Conservation (phyloP, 2,113 vertebrate genomes). For the Chaetops frenatus region DNA sequence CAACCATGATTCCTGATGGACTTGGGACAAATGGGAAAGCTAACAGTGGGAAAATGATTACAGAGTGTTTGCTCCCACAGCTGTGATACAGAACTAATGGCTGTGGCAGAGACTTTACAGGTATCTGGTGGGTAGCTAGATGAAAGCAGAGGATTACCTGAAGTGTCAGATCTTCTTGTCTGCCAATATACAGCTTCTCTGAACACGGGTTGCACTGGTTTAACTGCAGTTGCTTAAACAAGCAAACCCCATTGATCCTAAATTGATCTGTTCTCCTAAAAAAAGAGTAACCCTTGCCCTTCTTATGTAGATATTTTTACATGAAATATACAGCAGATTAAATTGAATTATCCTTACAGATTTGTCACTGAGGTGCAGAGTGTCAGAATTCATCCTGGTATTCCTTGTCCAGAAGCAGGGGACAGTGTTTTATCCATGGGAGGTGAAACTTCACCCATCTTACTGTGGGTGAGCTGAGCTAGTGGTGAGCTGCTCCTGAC, state of each 20-base stretch:
- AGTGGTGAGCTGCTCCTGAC: rapidly evolving
- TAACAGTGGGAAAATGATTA: background rate
- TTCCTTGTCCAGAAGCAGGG: background rate
- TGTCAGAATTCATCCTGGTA: background rate
- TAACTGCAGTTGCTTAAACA: conserved; percentile 2
- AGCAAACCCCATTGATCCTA: background rate
- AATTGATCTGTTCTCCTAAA: conserved; percentile 8
- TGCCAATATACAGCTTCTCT: background rate
- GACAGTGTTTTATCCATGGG: background rate
- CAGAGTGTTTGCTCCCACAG: background rate
- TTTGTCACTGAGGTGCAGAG: background rate
- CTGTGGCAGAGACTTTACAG: background rate
- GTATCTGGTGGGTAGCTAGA: background rate
- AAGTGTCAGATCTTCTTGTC: background rate
- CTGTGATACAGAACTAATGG: background rate
- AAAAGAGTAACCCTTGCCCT: background rate
- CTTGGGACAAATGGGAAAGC: background rate
- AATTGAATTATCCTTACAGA: background rate
- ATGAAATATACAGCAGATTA: background rate
- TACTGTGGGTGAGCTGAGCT: background rate
- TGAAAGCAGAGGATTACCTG: conserved; percentile 1
- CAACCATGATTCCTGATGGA: background rate
- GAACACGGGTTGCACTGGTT: background rate
- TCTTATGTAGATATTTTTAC: background rate
- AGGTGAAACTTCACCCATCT: background rate